These are phyloP conservation scores for Yponomeuta plumbellus DNA, from an alignment of 2,888 invertebrate species.

Conservation along the genomic window DNA sequence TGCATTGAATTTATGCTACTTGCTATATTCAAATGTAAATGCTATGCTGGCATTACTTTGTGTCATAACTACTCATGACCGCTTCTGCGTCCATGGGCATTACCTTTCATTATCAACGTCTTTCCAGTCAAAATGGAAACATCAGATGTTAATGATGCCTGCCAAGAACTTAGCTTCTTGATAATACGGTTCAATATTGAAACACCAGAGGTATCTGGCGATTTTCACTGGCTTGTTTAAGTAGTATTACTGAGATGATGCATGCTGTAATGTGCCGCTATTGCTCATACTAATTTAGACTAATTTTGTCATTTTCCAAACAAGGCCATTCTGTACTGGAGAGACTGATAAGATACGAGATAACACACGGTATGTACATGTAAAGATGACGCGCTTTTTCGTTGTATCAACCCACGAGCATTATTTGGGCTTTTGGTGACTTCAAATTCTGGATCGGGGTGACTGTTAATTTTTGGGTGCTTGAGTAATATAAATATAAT, in stretches of 20 bases:
- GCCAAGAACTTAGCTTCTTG: too few relatives aligned
- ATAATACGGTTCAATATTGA: too few relatives aligned
- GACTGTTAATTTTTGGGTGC: too few relatives aligned
- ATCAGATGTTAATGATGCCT: too few relatives aligned
- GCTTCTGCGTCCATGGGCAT: background rate
- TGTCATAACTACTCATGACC: background rate
- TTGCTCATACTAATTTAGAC: constrained; percentile 7
- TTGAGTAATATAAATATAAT: too few relatives aligned
- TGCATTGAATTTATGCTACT: background rate
- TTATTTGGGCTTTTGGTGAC: too few relatives aligned
- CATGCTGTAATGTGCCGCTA: background rate
- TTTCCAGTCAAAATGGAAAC: too few relatives aligned
- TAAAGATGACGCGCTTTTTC: background rate
- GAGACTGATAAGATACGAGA: background rate
- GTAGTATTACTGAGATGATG: background rate
- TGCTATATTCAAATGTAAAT: background rate
- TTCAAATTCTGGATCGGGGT: too few relatives aligned
- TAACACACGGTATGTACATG: background rate
- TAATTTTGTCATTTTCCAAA: constrained; percentile 20
- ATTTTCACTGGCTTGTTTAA: too few relatives aligned
- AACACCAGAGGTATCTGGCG: background rate
- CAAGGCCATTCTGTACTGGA: constrained; percentile 14
- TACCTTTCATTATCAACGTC: background rate
- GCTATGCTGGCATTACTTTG: background rate
- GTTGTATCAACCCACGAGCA: too few relatives aligned